Evolutionary conservation across 92 coral and sea anemone species (phyloP).

Genomic region (Epizoanthus illoricatus): DNA sequence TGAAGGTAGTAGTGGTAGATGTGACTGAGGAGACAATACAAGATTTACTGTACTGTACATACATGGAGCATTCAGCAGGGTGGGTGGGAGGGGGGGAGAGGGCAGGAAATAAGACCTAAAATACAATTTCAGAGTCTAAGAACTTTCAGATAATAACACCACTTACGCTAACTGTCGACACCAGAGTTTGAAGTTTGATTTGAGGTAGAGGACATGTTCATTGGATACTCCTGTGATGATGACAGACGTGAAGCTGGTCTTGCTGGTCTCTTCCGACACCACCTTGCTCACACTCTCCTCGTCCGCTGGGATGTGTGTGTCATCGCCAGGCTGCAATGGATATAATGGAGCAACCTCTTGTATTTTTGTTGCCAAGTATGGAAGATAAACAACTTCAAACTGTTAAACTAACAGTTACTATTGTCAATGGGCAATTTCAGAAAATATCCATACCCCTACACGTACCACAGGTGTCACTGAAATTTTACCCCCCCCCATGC

Average conservation of each 20-base stretch:
- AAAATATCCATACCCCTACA: no score
- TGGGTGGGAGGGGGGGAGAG: no score
- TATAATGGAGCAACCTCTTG: not conserved
- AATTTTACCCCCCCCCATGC: no score
- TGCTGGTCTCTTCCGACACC: slow-evolving; percentile 68
- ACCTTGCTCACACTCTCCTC: slow-evolving; percentile 86
- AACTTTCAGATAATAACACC: not conserved
- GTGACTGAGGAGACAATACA: slow-evolving; percentile 53
- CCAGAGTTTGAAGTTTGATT: slow-evolving; percentile 88
- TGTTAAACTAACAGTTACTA: no score
- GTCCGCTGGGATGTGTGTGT: slow-evolving; percentile 68
- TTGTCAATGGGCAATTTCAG: no score
- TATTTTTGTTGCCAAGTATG: no score
- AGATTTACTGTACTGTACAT: not conserved
- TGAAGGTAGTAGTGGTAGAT: slow-evolving; percentile 96
- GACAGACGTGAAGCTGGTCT: slow-evolving; percentile 80
- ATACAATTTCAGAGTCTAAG: no score
- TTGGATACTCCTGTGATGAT: slow-evolving; percentile 81
- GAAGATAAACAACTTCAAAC: no score
- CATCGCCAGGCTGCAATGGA: slow-evolving; percentile 79
- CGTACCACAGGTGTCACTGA: no score
- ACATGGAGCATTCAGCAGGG: not conserved
- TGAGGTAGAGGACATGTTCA: slow-evolving; percentile 74
- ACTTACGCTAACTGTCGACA: slow-evolving; percentile 96
- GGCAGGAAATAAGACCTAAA: no score